Percentiles rank a stretch among this genome's conserved stretches.
phyloP scores from a whole-genome alignment of 2,888 invertebrate species.

The Hypomecis punctinalis region DNA sequence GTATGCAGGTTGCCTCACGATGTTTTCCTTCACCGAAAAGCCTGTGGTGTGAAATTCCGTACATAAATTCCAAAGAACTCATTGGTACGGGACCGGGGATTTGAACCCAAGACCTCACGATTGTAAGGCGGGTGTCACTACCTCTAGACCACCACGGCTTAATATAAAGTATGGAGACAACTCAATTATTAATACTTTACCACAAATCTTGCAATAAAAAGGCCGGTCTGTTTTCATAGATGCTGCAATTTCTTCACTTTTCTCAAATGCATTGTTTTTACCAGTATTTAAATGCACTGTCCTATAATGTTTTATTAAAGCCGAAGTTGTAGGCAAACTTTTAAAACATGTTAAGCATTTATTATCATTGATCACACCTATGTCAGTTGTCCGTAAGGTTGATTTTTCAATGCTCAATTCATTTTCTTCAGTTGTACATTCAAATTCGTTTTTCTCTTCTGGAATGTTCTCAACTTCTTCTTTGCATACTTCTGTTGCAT shows the following conservation, averaged over 20 bases:
- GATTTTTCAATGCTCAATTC: not conserved
- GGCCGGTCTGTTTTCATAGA: constrained; percentile 60
- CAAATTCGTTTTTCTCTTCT: not conserved
- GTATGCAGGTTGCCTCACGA: no score
- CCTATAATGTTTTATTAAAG: constrained; percentile 60
- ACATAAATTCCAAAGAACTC: no score
- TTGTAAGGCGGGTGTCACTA: no score
- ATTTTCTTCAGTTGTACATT: not conserved
- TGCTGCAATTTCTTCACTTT: not conserved
- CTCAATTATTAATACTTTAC: constrained; percentile 52
- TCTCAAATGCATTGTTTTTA: constrained; percentile 11
- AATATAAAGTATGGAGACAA: no score
- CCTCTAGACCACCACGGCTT: no score
- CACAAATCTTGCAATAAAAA: constrained; percentile 73
- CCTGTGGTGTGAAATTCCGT: no score
- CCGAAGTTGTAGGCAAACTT: constrained; percentile 45
- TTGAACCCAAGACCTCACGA: no score
- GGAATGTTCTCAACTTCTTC: not conserved
- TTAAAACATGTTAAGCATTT: constrained; percentile 62
- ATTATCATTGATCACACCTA: not conserved
- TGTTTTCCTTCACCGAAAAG: no score
- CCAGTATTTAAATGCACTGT: constrained; percentile 30
- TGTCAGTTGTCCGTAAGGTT: not conserved
- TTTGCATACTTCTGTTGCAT: not conserved
- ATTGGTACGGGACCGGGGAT: no score